Percentiles rank a stretch among this genome's conserved stretches.
phyloP scores from a whole-genome alignment of 2,113 vertebrate species.

The Peromyscus californicus region DNA sequence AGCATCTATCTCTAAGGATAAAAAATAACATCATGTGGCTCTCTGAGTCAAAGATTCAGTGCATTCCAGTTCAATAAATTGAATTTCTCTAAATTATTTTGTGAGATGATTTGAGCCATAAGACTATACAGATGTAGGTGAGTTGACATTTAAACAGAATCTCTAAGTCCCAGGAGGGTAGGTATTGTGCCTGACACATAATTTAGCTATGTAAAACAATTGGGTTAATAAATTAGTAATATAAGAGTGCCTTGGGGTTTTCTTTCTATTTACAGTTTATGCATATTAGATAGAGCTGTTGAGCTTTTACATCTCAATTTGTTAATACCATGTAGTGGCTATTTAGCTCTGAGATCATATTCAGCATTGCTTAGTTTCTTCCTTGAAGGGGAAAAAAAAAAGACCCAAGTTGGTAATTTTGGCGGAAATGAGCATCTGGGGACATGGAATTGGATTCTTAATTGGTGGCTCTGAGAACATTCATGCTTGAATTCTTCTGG shows the following conservation, averaged over 20 bases:
- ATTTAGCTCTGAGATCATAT: conserved; percentile 32
- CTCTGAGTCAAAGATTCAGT: conserved; percentile 26
- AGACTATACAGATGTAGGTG: not conserved
- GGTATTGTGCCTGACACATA: not conserved
- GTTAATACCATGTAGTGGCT: conserved; percentile 17
- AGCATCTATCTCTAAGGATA: conserved; percentile 55
- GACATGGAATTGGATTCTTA: conserved; percentile 76
- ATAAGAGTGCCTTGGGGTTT: conserved; percentile 35
- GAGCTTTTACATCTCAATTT: conserved; percentile 42
- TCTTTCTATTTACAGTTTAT: conserved; percentile 21
- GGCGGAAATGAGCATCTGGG: conserved; percentile 76
- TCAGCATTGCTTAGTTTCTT: conserved; percentile 46
- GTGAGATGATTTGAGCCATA: not conserved
- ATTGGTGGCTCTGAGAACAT: conserved; percentile 76
- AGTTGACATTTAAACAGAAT: not conserved
- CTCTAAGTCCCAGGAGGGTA: not conserved
- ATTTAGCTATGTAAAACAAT: not conserved
- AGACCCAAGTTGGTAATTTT: conserved; percentile 59
- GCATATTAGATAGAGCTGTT: not conserved
- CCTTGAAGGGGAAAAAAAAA: conserved; percentile 26
- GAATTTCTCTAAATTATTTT: conserved; percentile 42
- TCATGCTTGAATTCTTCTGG: conserved; percentile 82
- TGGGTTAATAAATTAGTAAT: conserved; percentile 32
- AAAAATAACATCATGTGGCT: not conserved
- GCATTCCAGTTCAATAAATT: not conserved